A percentile compares a stretch with the other conserved stretches of the same genome.
Conservation (phyloP, 2,888 invertebrate genomes). For the Dyspetes luteomarginatus region DNA sequence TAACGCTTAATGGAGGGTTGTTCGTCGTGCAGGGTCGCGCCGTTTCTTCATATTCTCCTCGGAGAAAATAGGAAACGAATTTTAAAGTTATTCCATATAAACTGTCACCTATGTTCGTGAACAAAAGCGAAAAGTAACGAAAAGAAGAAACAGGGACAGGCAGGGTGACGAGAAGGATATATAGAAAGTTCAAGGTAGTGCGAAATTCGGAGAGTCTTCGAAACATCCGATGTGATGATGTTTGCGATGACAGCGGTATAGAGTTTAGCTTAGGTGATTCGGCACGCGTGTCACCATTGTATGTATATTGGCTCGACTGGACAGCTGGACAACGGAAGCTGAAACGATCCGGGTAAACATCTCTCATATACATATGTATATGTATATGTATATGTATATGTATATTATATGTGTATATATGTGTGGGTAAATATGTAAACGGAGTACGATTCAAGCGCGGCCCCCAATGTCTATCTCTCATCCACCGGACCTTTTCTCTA, state of each 20-base stretch:
- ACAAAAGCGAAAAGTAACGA: slow-evolving; percentile 22
- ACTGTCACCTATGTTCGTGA: slow-evolving; percentile 55
- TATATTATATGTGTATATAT: slow-evolving; percentile 43
- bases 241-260: slow-evolving; percentile 3
- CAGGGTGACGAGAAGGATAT: neutral
- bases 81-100: slow-evolving; percentile 36
- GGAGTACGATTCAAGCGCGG: slow-evolving; percentile 22
- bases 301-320: slow-evolving; percentile 78
- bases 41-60: neutral
- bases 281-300: slow-evolving; percentile 76
- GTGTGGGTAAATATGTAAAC: neutral
- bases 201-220: slow-evolving; percentile 12
- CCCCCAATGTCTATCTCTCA: slow-evolving; percentile 28
- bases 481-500: neutral
- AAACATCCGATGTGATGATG: slow-evolving; percentile 23
- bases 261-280: slow-evolving; percentile 38
- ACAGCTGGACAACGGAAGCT: slow-evolving; percentile 78
- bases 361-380: slow-evolving; percentile 62
- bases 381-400: neutral
- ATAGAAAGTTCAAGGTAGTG: slow-evolving; percentile 1
- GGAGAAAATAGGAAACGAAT: slow-evolving; percentile 38
- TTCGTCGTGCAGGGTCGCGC: neutral
- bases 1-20: slow-evolving; percentile 6
- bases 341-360: slow-evolving; percentile 68
- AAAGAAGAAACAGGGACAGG: slow-evolving; percentile 27